phyloP scores from a whole-genome alignment of 1,140 invertebrate genomes.

The Geopemphigus sp. region DNA sequence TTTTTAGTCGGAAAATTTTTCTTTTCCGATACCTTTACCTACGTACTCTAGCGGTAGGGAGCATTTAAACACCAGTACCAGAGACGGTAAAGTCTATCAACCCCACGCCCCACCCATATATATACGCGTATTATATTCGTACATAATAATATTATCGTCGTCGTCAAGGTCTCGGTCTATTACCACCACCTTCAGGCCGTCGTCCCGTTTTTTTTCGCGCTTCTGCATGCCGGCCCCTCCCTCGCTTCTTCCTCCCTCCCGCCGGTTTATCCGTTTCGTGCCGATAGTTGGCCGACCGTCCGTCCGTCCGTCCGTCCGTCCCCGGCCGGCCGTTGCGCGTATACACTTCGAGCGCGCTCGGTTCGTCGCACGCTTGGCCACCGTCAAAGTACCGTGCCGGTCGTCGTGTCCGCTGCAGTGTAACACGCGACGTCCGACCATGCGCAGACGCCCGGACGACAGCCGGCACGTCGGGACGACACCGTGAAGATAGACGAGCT shows the following conservation, averaged over 20 bases:
- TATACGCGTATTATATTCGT: too few species aligned
- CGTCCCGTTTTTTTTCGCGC: constrained; percentile 30
- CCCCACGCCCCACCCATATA: constrained; percentile 3
- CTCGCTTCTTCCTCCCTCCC: too few species aligned
- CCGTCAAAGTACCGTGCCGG: neutral
- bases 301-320: neutral
- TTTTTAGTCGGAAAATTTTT: too few species aligned
- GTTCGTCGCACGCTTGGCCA: neutral
- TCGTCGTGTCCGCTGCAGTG: constrained; percentile 6
- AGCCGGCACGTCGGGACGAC: constrained; percentile 39
- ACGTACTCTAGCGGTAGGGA: too few species aligned
- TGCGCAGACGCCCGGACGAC: constrained; percentile 28
- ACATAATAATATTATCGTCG: too few species aligned
- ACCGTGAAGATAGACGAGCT: constrained; percentile 26
- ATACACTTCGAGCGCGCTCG: neutral
- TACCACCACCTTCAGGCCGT: neutral
- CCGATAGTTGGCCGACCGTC: neutral
- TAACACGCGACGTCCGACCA: constrained; percentile 36
- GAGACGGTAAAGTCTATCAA: constrained; percentile 14
- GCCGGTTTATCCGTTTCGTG: constrained; percentile 3
- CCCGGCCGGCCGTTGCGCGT: neutral
- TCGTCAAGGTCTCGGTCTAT: constrained; percentile 34
- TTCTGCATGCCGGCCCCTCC: too few species aligned
- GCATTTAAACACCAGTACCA: too few species aligned
- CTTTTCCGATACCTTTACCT: too few species aligned